Evolutionary conservation across 2,113 vertebrate genomes (phyloP).

Genomic region (Vulpes lagopus): DNA sequence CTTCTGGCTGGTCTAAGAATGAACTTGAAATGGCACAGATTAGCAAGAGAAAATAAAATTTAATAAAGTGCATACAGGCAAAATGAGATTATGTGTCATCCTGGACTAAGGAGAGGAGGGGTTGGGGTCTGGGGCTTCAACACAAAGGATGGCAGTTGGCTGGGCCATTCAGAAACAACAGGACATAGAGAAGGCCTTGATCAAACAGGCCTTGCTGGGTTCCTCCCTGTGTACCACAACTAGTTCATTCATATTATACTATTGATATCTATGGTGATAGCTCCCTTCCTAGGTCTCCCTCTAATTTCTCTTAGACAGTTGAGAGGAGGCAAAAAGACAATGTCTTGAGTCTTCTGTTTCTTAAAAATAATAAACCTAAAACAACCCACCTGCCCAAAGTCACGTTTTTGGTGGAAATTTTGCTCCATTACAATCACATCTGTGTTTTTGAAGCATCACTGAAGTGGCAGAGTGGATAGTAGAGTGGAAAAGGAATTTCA

Average conservation of each 20-base stretch:
- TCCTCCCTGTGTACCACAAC: not conserved
- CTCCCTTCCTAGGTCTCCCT: not conserved
- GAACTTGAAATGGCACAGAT: not conserved
- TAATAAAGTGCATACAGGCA: not conserved
- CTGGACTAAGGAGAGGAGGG: not conserved
- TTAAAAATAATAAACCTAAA: not conserved
- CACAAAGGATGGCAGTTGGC: not conserved
- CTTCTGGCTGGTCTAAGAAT: not conserved
- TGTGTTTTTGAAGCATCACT: not conserved
- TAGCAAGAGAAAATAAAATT: not conserved
- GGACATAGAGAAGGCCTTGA: not conserved
- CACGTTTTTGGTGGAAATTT: not conserved
- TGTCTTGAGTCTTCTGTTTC: not conserved
- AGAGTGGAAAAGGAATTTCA: not conserved
- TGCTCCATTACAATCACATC: not conserved
- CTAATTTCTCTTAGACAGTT: not conserved
- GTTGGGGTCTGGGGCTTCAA: not conserved
- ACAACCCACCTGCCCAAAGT: not conserved
- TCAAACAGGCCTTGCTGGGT: not conserved
- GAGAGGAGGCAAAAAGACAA: not conserved
- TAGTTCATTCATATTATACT: not conserved
- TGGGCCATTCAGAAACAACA: not conserved
- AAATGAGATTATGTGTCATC: not conserved
- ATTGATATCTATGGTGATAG: not conserved
- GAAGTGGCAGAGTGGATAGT: not conserved